These are phyloP conservation scores for Cyclina sinensis DNA, from an alignment of 1,140 invertebrate genomes.

Conservation along the genomic window DNA sequence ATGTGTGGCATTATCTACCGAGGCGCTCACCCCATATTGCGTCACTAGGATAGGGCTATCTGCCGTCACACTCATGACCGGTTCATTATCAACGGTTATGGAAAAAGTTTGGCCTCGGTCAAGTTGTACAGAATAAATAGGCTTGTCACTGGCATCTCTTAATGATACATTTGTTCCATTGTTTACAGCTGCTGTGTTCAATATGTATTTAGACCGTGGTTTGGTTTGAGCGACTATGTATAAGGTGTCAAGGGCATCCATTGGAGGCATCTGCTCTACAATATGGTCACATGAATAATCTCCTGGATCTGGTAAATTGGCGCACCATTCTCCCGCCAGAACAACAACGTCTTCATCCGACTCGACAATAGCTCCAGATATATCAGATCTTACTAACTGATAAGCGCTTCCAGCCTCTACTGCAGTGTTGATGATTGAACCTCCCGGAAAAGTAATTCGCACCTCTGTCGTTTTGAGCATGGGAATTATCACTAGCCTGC, in stretches of 20 bases:
- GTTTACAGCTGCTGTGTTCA: background rate
- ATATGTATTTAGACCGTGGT: background rate
- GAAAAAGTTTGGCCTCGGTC: background rate
- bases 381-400: background rate
- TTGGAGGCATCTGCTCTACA: slow-evolving; percentile 5
- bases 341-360: background rate
- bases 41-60: background rate
- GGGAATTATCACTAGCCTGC: background rate
- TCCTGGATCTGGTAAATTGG: background rate
- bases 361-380: background rate
- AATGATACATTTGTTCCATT: background rate
- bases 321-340: background rate
- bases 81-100: background rate
- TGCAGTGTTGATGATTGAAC: background rate
- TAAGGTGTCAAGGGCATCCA: background rate
- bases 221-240: background rate
- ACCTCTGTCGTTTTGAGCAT: background rate
- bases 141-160: background rate
- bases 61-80: background rate
- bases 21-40: slow-evolving; percentile 9
- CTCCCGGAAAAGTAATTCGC: background rate
- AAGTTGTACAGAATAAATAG: background rate
- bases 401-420: background rate
- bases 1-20: background rate
- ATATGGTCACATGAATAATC: slow-evolving; percentile 22